phyloP scores from a whole-genome alignment of 2,888 invertebrate genomes.

The Calliopum simillimum region DNA sequence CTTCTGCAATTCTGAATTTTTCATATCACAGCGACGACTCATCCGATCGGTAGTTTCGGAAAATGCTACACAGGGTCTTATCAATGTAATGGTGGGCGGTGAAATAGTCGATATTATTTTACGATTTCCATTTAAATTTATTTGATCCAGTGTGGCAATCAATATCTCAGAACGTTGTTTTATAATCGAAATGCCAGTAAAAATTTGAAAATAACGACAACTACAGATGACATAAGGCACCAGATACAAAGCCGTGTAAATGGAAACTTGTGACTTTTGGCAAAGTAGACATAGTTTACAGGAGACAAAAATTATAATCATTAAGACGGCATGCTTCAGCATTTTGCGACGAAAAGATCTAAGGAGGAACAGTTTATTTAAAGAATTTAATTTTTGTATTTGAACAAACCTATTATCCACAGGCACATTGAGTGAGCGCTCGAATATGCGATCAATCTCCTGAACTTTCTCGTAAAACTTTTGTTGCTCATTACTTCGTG shows the following conservation, averaged over 20 bases:
- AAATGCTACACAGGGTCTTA: neutral
- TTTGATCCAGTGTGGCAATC: conserved; percentile 48
- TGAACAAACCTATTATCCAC: conserved; percentile 48
- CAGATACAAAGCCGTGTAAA: conserved; percentile 58
- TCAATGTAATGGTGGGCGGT: conserved; percentile 4
- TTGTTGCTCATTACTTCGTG: conserved; percentile 48
- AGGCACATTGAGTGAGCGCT: conserved; percentile 52
- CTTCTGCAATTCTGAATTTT: conserved; percentile 48
- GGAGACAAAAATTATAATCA: conserved; percentile 50
- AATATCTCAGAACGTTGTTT: conserved; percentile 56
- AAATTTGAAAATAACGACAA: conserved; percentile 62
- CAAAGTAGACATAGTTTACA: conserved; percentile 52
- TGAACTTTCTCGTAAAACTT: conserved; percentile 51
- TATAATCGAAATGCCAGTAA: conserved; percentile 53
- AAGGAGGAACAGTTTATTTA: neutral
- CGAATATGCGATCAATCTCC: conserved; percentile 60
- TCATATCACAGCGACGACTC: conserved; percentile 33
- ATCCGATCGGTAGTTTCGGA: conserved; percentile 15
- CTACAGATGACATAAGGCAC: conserved; percentile 57
- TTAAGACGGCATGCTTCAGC: conserved; percentile 43
- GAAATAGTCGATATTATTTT: neutral
- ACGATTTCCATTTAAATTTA: conserved; percentile 44
- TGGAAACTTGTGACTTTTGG: conserved; percentile 39
- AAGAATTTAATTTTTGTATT: neutral
- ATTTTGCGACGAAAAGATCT: conserved; percentile 46